Conservation (phyloP, 2,113 vertebrate species). For the Leucoraja erinaceus region DNA sequence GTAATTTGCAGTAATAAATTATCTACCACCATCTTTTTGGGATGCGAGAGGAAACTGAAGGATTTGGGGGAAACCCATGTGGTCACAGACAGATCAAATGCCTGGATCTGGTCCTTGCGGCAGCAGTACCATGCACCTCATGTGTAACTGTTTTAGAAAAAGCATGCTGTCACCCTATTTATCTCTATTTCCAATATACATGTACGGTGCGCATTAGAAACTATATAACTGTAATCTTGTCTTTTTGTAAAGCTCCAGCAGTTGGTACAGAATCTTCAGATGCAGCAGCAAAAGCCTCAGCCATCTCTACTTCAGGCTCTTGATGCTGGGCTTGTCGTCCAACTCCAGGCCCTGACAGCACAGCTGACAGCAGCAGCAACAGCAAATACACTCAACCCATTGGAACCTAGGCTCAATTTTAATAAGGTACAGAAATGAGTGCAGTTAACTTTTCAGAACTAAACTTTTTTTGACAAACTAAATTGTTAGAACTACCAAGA, state of each 20-base stretch:
- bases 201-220: neutral
- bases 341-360: conserved; percentile 90
- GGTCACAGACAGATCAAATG: no score
- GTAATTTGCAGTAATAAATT: no score
- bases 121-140: neutral
- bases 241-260: conserved; percentile 74
- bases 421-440: conserved; percentile 75
- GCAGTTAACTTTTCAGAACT: neutral
- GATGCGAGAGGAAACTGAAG: no score
- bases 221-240: neutral
- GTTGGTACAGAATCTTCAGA: conserved; percentile 89
- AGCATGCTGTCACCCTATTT: neutral
- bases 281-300: conserved; percentile 97
- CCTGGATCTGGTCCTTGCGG: no score
- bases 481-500: neutral
- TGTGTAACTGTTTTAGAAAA: neutral
- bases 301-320: conserved; percentile 90
- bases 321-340: conserved; percentile 91
- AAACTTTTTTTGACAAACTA: neutral
- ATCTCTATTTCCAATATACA: neutral
- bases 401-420: conserved; percentile 90
- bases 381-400: conserved; percentile 83
- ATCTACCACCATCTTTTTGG: no score
- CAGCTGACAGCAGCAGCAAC: conserved; percentile 92
- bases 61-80: no score